Evolutionary conservation across 2,113 vertebrate species (phyloP).

Genomic region (Anseranas semipalmata): DNA sequence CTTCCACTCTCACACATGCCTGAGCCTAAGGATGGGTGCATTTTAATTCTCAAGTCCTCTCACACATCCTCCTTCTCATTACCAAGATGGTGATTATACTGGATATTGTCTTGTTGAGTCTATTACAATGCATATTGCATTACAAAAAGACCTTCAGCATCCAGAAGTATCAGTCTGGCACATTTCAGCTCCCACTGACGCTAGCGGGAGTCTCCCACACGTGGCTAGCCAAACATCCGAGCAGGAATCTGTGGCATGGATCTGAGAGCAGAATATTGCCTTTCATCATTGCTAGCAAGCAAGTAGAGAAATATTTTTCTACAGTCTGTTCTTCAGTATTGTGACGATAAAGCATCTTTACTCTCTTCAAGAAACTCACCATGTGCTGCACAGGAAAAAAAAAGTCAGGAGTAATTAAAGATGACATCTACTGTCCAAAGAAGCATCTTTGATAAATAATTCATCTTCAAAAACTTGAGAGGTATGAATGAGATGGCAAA

Average conservation of each 20-base stretch:
- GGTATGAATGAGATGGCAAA: neutral
- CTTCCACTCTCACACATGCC: neutral
- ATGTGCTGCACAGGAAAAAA: neutral
- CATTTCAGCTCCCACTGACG: neutral
- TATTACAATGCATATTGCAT: neutral
- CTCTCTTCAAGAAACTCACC: neutral
- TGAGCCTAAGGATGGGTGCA: neutral
- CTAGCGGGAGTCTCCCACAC: neutral
- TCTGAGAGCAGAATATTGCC: neutral
- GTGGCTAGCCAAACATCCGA: neutral
- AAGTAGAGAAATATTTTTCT: neutral
- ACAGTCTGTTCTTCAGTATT: neutral
- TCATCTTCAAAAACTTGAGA: conserved; percentile 25
- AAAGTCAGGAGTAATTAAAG: conserved; percentile 55
- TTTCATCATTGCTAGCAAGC: neutral
- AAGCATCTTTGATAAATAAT: conserved; percentile 57
- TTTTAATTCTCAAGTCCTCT: neutral
- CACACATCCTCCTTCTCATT: neutral
- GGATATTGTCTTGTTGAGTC: neutral
- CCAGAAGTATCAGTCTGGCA: neutral
- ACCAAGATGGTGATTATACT: neutral
- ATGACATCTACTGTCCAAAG: conserved; percentile 46
- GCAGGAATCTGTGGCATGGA: neutral
- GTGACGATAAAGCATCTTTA: neutral
- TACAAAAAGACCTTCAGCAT: neutral